Percentiles rank a stretch among this genome's conserved stretches.
phyloP scores from a whole-genome alignment of 1,140 invertebrate species.

The Vanessa tameamea region DNA sequence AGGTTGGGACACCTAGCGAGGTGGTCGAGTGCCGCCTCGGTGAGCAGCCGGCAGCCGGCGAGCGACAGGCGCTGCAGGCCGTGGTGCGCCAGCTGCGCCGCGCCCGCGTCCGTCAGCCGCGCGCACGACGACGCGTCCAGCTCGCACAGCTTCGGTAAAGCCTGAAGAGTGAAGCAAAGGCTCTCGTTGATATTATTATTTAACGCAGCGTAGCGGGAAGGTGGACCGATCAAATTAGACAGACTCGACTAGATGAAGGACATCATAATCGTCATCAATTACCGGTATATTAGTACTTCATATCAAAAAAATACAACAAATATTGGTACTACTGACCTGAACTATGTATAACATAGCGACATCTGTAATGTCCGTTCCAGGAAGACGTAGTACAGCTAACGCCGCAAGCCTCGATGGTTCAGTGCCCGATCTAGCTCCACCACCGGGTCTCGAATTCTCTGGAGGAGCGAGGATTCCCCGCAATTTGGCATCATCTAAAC shows the following conservation, averaged over 20 bases:
- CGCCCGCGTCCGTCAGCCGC: constrained; percentile 92
- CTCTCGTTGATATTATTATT: too few species aligned
- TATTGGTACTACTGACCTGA: constrained; percentile 48
- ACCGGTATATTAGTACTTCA: too few species aligned
- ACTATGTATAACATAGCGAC: constrained; percentile 86
- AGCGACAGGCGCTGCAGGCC: constrained; percentile 84
- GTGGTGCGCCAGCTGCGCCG: constrained; percentile 89
- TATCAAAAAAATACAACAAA: neutral
- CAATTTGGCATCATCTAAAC: constrained; percentile 90
- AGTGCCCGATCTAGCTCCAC: constrained; percentile 90
- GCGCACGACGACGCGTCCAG: constrained; percentile 92
- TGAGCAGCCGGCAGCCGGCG: constrained; percentile 90
- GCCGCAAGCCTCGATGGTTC: constrained; percentile 91
- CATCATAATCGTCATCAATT: too few species aligned
- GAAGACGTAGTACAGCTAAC: constrained; percentile 87
- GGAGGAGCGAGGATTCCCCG: constrained; percentile 92
- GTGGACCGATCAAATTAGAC: too few species aligned
- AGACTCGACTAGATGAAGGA: too few species aligned
- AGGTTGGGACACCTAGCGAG: constrained; percentile 84
- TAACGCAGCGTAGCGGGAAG: too few species aligned
- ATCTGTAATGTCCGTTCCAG: constrained; percentile 94
- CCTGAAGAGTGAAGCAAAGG: constrained; percentile 77
- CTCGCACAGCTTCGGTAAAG: constrained; percentile 86
- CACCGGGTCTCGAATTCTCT: constrained; percentile 90
- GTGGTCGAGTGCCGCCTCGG: constrained; percentile 90